A percentile compares a stretch with the other conserved stretches of the same genome.
Evolutionary conservation across 2,797 vertebrate genomes (phyloP).

Genomic region (Syngnathus rostellatus): DNA sequence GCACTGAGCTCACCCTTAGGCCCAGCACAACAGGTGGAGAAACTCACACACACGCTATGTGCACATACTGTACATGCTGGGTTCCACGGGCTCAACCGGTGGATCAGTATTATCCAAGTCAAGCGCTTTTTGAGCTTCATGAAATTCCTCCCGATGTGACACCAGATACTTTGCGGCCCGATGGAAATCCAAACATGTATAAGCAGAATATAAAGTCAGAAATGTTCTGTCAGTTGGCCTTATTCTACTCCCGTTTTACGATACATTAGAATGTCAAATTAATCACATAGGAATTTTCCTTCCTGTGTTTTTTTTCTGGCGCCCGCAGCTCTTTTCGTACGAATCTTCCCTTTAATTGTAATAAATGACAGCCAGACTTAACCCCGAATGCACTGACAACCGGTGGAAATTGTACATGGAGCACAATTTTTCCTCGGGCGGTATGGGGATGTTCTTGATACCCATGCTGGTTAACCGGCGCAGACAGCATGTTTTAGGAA

Average conservation of each 20-base stretch:
- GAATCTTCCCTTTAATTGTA: constrained; percentile 43
- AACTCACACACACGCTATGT: constrained; percentile 51
- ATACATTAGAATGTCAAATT: constrained; percentile 16
- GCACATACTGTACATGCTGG: constrained; percentile 36
- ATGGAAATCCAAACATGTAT: constrained; percentile 45
- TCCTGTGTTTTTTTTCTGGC: constrained; percentile 14
- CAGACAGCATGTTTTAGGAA: constrained; percentile 1
- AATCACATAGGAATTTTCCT: constrained; percentile 2
- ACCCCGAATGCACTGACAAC: constrained; percentile 14
- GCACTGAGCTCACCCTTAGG: constrained; percentile 43
- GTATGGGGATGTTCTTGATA: constrained; percentile 15
- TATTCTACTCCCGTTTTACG: constrained; percentile 11
- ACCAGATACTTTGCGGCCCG: constrained; percentile 41
- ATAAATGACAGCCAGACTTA: constrained; percentile 25
- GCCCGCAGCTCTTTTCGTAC: constrained; percentile 13
- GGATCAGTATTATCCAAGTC: constrained; percentile 69
- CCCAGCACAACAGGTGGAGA: constrained; percentile 65
- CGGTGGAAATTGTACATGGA: constrained; percentile 22
- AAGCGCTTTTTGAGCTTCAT: constrained; percentile 50
- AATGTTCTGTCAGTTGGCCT: constrained; percentile 41
- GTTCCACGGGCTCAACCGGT: constrained; percentile 52
- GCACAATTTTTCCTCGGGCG: constrained; percentile 10
- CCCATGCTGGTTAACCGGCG: not conserved
- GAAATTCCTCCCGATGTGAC: constrained; percentile 59
- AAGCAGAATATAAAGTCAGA: constrained; percentile 21